phyloP scores from a whole-genome alignment of 2,113 vertebrate genomes.

The Pollimyrus isidori region DNA sequence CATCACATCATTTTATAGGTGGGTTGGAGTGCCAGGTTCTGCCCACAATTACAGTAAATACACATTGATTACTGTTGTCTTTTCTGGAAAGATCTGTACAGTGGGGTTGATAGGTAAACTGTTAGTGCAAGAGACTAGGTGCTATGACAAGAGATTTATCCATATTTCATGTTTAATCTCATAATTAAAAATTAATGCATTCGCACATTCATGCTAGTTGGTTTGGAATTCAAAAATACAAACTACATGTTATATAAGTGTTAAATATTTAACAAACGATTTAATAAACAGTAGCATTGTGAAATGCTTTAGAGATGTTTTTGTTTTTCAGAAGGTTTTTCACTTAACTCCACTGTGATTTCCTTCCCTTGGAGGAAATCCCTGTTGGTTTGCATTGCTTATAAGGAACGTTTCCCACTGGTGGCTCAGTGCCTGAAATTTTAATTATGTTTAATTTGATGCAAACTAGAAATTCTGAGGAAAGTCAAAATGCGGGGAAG shows the following conservation, averaged over 20 bases:
- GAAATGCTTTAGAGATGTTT: neutral
- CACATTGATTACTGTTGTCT: neutral
- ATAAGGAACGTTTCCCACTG: conserved; percentile 1
- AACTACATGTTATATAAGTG: neutral
- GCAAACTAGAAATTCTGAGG: neutral
- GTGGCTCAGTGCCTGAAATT: neutral
- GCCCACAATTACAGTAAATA: neutral
- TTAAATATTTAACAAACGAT: neutral
- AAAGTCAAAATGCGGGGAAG: neutral
- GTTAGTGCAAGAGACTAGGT: neutral
- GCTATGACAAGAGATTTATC: neutral
- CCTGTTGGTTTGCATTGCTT: conserved; percentile 5
- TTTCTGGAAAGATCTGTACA: neutral
- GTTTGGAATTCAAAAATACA: neutral
- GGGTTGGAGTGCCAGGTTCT: neutral
- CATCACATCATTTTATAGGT: neutral
- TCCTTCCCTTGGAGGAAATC: neutral
- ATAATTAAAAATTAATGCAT: neutral
- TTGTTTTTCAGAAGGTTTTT: neutral
- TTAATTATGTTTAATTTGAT: conserved; percentile 6
- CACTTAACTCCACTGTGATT: neutral
- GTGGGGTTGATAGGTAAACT: neutral
- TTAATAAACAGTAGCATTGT: neutral
- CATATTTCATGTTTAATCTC: neutral
- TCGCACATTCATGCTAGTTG: neutral